Conservation (phyloP, 2,888 invertebrate species). For the Limnephilus lunatus region DNA sequence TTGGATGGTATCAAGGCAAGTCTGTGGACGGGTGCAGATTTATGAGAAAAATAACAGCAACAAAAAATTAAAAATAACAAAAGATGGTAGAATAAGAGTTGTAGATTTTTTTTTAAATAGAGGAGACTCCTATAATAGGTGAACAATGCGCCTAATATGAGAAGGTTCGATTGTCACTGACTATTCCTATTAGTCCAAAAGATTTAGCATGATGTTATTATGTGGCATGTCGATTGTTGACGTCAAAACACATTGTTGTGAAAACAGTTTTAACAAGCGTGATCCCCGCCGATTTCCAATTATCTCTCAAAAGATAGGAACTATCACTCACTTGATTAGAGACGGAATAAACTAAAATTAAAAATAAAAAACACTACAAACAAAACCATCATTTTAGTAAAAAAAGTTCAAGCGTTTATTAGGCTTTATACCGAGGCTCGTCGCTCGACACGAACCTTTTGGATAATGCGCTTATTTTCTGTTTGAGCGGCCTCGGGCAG, state of each 20-base stretch:
- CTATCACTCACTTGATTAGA: constrained; percentile 38
- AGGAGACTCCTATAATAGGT: neutral
- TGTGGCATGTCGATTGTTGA: neutral
- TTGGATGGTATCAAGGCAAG: neutral
- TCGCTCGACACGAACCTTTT: neutral
- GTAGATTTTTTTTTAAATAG: neutral
- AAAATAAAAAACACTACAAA: neutral
- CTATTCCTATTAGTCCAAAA: neutral
- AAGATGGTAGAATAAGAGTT: neutral
- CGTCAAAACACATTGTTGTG: neutral
- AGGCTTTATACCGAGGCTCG: neutral
- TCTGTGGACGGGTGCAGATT: neutral
- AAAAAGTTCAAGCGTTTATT: neutral
- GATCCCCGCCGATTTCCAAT: constrained; percentile 28
- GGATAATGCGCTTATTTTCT: neutral
- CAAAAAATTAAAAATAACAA: neutral
- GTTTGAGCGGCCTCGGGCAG: neutral
- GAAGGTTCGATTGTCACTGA: too few species aligned
- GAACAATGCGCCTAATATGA: neutral
- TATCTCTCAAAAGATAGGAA: constrained; percentile 32
- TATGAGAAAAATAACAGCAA: neutral
- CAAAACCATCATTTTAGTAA: neutral
- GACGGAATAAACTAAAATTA: neutral
- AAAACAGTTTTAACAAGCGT: constrained; percentile 26
- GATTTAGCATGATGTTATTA: neutral